Base-by-base conservation (phyloP, 2,113 vertebrate species). In the Megaleporinus macrocephalus region DNA sequence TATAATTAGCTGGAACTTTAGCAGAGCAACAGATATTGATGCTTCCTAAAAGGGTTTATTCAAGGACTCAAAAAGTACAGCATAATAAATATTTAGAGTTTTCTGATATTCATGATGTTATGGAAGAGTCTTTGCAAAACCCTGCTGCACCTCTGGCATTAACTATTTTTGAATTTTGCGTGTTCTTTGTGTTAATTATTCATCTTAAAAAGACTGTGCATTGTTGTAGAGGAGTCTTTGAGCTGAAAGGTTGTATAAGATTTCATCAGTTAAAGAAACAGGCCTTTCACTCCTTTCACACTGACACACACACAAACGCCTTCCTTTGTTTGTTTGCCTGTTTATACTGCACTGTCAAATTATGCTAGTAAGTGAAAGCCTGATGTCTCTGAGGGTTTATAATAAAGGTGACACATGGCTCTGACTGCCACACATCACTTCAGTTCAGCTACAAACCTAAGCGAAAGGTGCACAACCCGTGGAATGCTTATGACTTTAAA, bases 341-440 rank as follows among this genome's bases (percentile, higher is more conserved):
- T 89, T 87, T 88, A 79, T 89, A 84, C 80, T 57, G 36, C 62
- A 57, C 82, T 90, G 87, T 89, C 89, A 90, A 83, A 90, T 90
- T 89, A 90, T 82, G 84, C 78, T 82, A 81, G 30, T 84, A 87
- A 87, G 80, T 86, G 89, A 87, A 77, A 84, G 74, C 20, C 30
- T 27, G 3, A 79, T 76, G 83, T 90, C 86, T 83, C 86, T 29
- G 63, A 15, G 76, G 89, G 85, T 82, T 85, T 73, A 69, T 91
- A 87, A 91, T 89, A 89, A 89, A 85, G 84, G 85, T 83, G 84
- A 73, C 74, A 53, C 68, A 22, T 30, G 30, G 24, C 51, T 78
- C 16, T 72, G 63, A 55, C 63, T 72, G 41, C 24, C 11, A 51
- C 71, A 77, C 76, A 70, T 15, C 73, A 74, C 53, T 79, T 55